Evolutionary conservation across 2,797 vertebrate genomes (phyloP), one percentile per base, ranked within the genome.

Genomic region (Lycodopsis pacificus): DNA sequence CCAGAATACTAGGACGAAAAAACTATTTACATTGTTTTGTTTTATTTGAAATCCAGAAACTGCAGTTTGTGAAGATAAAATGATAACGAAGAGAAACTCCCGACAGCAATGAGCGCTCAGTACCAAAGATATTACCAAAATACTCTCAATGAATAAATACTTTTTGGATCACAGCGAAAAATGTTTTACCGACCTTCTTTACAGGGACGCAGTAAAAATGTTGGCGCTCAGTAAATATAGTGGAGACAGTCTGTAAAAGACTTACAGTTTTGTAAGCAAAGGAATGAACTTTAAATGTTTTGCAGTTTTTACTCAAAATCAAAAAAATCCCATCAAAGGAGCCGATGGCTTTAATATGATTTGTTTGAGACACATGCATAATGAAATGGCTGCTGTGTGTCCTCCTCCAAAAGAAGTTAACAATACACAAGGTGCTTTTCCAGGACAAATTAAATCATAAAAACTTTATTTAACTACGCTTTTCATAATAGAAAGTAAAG

Each of bases 361-460:
- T 15, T 62, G 30, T 25, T n/a, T n/a, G n/a, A n/a, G n/a, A n/a
- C 19, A 20, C 4, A 36, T 34, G 4, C 17, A 34, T 11, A 57
- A 32, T 19, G 22, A 54, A 38, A 54, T 8, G 25, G 10, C 3
- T 40, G 20, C n/a, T 22, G 32, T 40, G 59, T 38, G 19, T 25
- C 3, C 22, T 40, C 22, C 38, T 30, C 7, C 12, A 44, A 58
- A 42, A 30, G 5, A 2, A 48, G 0, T 15, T n/a, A n/a, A 38
- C 3, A 9, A 6, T 0, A 11, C 54, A 2, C 4, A 34, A 40
- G 11, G 20, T 36, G 15, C 27, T 56, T 15, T 54, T 27, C 7
- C 0, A 59, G 17, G 20, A 48, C 10, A 36, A 46, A 13, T 0
- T 13, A 30, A 0, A 32, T 42, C 0, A 22, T 14, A 3, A 48